Evolutionary conservation across 2,888 invertebrate species (phyloP).

Genomic region (Erpobdella octoculata): DNA sequence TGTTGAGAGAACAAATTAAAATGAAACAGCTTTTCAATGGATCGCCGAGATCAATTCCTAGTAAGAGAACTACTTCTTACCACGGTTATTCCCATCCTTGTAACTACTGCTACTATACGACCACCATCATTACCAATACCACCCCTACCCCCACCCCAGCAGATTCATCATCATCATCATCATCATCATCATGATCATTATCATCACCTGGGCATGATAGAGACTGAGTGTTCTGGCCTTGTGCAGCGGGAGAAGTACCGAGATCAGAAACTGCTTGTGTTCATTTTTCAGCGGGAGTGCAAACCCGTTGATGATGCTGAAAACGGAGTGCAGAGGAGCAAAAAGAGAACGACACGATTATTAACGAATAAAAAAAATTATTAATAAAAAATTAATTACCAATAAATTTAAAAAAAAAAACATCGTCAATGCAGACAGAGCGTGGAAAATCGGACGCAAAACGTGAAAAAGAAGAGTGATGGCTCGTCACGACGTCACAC

Average conservation of each 20-base stretch:
- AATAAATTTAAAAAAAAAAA: no score
- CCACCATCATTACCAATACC: not conserved
- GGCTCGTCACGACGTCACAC: no score
- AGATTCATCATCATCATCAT: not conserved
- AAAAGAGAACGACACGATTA: no score
- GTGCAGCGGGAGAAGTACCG: constrained; percentile 87
- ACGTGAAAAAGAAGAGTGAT: no score
- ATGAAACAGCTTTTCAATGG: not conserved
- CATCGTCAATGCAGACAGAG: no score
- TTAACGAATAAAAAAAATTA: no score
- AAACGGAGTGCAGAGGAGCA: no score
- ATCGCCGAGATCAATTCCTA: not conserved
- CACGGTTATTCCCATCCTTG: not conserved
- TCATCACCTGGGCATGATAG: constrained; percentile 70
- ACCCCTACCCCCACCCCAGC: not conserved
- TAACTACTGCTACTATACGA: not conserved
- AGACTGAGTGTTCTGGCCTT: constrained; percentile 90
- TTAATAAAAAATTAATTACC: no score
- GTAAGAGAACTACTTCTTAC: not conserved
- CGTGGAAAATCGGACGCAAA: no score
- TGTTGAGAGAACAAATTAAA: not conserved
- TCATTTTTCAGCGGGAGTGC: constrained; percentile 94
- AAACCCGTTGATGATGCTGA: constrained; percentile 94
- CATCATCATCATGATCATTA: not conserved
- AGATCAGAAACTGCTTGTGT: constrained; percentile 91